phyloP scores from a whole-genome alignment of 2,888 invertebrate genomes.

The Macrostomum cliftonense region DNA sequence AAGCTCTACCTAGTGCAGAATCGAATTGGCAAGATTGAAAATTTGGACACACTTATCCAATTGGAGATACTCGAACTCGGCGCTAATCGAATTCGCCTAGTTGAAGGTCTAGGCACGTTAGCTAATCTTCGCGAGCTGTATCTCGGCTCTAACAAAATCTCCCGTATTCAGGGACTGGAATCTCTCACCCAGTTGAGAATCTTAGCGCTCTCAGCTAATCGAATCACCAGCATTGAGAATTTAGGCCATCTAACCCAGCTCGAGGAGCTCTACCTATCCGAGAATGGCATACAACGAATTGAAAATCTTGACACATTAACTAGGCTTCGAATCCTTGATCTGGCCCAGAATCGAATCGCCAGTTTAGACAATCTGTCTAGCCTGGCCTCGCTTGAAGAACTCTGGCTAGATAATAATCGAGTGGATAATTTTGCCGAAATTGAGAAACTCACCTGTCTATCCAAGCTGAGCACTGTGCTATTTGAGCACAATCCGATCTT shows the following conservation, averaged over 20 bases:
- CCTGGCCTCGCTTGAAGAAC: conserved; percentile 61
- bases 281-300: conserved; percentile 63
- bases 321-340: conserved; percentile 61
- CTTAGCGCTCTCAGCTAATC: conserved; percentile 72
- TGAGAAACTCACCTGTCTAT: conserved; percentile 47
- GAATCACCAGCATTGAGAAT: conserved; percentile 58
- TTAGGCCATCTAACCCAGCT: conserved; percentile 55
- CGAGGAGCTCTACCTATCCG: conserved; percentile 79
- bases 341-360: conserved; percentile 67
- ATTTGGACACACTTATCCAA: conserved; percentile 57
- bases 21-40: conserved; percentile 66
- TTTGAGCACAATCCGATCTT: conserved; percentile 73
- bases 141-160: conserved; percentile 75
- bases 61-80: conserved; percentile 74
- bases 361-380: conserved; percentile 57
- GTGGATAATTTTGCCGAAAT: conserved; percentile 66
- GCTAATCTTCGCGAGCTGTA: conserved; percentile 65
- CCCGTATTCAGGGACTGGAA: conserved; percentile 53
- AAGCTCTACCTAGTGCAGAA: conserved; percentile 75
- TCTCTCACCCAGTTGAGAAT: conserved; percentile 48
- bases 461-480: conserved; percentile 55
- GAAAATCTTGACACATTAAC: conserved; percentile 49
- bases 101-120: conserved; percentile 62
- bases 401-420: conserved; percentile 90
- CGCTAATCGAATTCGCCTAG: conserved; percentile 67